phyloP scores from a whole-genome alignment of 1,140 invertebrate species.

The Drosophila kepulauana region DNA sequence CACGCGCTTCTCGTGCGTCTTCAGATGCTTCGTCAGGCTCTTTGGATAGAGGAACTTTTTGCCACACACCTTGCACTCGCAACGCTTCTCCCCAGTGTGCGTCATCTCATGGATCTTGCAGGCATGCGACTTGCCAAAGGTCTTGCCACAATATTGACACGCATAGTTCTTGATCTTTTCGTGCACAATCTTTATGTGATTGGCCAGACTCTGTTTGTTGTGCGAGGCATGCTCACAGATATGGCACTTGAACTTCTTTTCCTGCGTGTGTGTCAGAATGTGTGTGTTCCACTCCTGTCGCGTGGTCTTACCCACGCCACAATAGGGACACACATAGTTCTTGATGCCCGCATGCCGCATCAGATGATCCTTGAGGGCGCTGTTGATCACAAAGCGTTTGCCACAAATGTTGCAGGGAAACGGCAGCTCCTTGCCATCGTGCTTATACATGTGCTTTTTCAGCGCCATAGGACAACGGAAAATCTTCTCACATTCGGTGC shows the following conservation, averaged over 20 bases:
- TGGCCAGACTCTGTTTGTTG: conserved; percentile 77
- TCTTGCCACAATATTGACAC: conserved; percentile 81
- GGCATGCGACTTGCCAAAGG: conserved; percentile 83
- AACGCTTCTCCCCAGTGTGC: conserved; percentile 85
- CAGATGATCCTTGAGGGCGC: conserved; percentile 77
- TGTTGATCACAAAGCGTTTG: conserved; percentile 81
- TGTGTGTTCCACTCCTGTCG: conserved; percentile 82
- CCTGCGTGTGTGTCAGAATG: conserved; percentile 78
- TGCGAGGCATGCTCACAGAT: conserved; percentile 80
- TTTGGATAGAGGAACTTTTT: conserved; percentile 83
- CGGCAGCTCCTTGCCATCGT: conserved; percentile 86
- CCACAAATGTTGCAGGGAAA: conserved; percentile 87
- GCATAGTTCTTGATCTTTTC: conserved; percentile 82
- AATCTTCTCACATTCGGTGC: conserved; percentile 77
- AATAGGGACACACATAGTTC: conserved; percentile 81
- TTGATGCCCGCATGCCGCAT: conserved; percentile 83
- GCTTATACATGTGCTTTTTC: conserved; percentile 86
- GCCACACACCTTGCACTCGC: conserved; percentile 81
- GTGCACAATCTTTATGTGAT: conserved; percentile 82
- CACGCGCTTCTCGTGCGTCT: conserved; percentile 81
- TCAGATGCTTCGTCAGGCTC: conserved; percentile 79
- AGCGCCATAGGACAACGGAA: conserved; percentile 81
- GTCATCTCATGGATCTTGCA: conserved; percentile 84
- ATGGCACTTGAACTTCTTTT: conserved; percentile 82
- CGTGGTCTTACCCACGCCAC: conserved; percentile 81